Percentiles rank a stretch among this genome's conserved stretches.
phyloP scores from a whole-genome alignment of 2,113 vertebrate species.

The Strix aluco region DNA sequence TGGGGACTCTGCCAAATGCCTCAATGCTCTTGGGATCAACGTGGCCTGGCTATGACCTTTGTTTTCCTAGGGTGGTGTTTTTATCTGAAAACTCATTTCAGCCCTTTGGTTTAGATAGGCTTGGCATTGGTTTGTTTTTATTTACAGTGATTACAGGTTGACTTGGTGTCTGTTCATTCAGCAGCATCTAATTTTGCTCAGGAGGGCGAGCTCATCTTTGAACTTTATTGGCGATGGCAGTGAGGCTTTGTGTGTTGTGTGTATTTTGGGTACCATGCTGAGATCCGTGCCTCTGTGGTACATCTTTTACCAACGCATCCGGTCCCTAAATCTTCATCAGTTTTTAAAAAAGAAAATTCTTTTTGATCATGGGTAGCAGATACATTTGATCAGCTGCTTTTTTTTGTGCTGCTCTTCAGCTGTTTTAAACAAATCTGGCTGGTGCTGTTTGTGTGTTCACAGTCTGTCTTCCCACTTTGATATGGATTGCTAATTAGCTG shows the following conservation, averaged over 20 bases:
- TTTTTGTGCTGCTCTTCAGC: neutral
- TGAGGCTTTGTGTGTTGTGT: neutral
- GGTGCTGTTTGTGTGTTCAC: constrained; percentile 17
- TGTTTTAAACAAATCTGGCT: constrained; percentile 39
- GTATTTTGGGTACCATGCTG: constrained; percentile 11
- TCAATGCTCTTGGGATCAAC: fast-evolving
- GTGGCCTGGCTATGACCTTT: neutral
- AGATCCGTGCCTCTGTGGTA: neutral
- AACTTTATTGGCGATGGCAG: neutral
- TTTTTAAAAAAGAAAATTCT: neutral
- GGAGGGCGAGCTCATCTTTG: neutral
- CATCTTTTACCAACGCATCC: neutral
- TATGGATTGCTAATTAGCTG: constrained; percentile 53
- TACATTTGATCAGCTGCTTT: constrained; percentile 23
- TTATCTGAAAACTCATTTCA: neutral
- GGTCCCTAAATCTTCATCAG: neutral
- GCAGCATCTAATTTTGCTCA: neutral
- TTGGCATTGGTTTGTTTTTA: neutral
- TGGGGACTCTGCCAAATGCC: neutral
- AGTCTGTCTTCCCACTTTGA: constrained; percentile 22
- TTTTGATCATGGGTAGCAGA: constrained; percentile 41
- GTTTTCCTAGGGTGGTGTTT: neutral
- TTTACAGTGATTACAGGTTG: neutral
- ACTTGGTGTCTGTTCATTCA: neutral
- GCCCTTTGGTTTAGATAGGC: neutral